These are phyloP conservation scores for Parnassius smintheus DNA, from an alignment of 2,888 invertebrate species.

Conservation along the genomic window DNA sequence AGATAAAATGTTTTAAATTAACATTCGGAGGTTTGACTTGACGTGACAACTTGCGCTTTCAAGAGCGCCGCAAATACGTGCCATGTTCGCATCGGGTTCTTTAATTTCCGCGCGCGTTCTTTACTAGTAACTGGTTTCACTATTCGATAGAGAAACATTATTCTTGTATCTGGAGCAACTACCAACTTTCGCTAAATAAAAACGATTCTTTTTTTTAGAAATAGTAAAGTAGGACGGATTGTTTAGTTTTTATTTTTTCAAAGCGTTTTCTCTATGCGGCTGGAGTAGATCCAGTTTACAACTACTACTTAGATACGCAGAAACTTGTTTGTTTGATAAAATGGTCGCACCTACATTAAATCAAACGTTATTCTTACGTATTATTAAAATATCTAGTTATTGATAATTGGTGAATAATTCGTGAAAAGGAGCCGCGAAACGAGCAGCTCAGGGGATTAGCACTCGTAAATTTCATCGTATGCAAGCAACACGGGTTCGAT, in stretches of 20 bases:
- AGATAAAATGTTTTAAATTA: slow-evolving; percentile 16
- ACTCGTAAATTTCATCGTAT: no score
- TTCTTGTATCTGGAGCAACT: slow-evolving; percentile 59
- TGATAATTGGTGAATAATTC: no score
- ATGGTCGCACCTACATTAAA: no score
- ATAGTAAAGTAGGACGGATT: background rate
- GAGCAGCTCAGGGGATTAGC: no score
- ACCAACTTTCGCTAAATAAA: slow-evolving; percentile 56
- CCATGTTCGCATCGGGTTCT: slow-evolving; percentile 29
- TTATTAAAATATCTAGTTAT: no score
- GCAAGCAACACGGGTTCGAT: no score
- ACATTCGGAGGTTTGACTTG: slow-evolving; percentile 23
- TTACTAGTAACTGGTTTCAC: slow-evolving; percentile 61
- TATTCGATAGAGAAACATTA: slow-evolving; percentile 59
- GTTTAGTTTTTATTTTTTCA: background rate
- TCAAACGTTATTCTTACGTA: no score
- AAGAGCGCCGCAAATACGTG: slow-evolving; percentile 37
- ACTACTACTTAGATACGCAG: background rate
- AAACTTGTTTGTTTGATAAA: background rate
- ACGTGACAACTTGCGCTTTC: slow-evolving; percentile 30
- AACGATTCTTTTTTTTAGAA: slow-evolving; percentile 37
- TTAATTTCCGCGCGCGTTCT: slow-evolving; percentile 55
- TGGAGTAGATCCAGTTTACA: background rate
- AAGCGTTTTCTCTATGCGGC: background rate
- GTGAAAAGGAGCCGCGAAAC: no score